Evolutionary conservation across 64 coral and sea anemone genomes (phyloP), one percentile per base, ranked within the genome.

Genomic region (Cladopsammia gracilis): DNA sequence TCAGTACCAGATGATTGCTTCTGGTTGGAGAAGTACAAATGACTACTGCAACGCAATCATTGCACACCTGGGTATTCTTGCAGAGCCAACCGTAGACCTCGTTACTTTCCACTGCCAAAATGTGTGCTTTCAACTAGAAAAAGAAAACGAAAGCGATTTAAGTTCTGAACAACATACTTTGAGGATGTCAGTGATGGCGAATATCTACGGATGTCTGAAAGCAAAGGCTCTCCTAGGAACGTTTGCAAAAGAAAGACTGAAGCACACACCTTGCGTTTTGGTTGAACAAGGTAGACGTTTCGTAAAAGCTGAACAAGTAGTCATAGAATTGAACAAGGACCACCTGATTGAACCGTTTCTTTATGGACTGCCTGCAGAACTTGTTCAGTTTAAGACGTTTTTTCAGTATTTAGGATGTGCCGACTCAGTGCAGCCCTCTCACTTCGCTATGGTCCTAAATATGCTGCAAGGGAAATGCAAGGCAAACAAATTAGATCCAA

Each of bases 371-470:
- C 87, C 79, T 11, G 26, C 0, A 14, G 25, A 85, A 47, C 9
- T 95, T 49, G 60, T 20, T 20, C 5, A 85, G 26, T 90, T 90
- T 67, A 87, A 49, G 65, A 26, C 62, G 6, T 6, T 90, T 4
- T 95, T 95, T 85, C 56, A 95, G n/a, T 73, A 76, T 47, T n/a
- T 95, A 18, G 93, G 93, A 15, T 95, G 87, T n/a, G 49, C 93
- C 7, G 24, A 23, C 51, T 83, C 71, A 18, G 93, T 71, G 9
- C 62, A 71, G 4, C 64, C 77, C 4, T 57, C 49, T 16, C 86
- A 95, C 7, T 95, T 85, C 13, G 93, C 79, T 19, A 86, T 95
- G 87, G 87, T 95, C 20, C 67, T 90, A 9, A 53, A 67, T 3
- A 69, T 90, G 58, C 5, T 95, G 15, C 78, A 85, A 24, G 52